Base-by-base conservation (phyloP, 2,888 invertebrate species). In the Plagiodera versicolora region DNA sequence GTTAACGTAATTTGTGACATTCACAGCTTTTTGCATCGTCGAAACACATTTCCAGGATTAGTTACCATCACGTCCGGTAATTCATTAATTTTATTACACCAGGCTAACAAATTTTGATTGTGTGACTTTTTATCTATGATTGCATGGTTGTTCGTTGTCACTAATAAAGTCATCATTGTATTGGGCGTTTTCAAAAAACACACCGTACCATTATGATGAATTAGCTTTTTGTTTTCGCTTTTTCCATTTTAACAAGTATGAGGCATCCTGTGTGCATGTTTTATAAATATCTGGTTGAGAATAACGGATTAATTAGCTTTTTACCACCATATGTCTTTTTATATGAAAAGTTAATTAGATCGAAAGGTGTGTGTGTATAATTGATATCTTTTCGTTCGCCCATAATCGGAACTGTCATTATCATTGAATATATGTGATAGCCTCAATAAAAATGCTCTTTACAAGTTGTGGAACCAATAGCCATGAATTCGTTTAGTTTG, bases 101-200 rank as follows among this genome's bases (percentile, higher is more conserved):
- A 64, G 56, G 47, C 44, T 53, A 46, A 54, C 60, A 62, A 60
- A 35, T 19, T 56, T 9, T 56, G 48, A 56, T 61, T 58, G 58
- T 66, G 64, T 64, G 59, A 67, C 30, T 58, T 66, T 67, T 65
- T 68, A 28, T 66, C 57, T 63, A 35, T 66, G 52, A 60, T 57
- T 62, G 56, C 56, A 56, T 58, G 56, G 55, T 51, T 51, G 62
- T 63, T 66, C 55, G 55, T 51, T 51, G 62, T 63, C 65, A 72
- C 46, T 64, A 72, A 74, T 74, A 67, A 72, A 73, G 72, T 72
- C 69, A 71, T 74, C 70, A 73, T 68, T 72, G 71, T 73, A 70
- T 72, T 71, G 67, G 67, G 60, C 63, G 66, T 70, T 71, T 64
- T 51, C 56, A 58, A 63, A 59, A 56, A 63, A 62, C 61, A 63